Conservation (phyloP, 1,140 invertebrate genomes). For the Hetaerina americana region DNA sequence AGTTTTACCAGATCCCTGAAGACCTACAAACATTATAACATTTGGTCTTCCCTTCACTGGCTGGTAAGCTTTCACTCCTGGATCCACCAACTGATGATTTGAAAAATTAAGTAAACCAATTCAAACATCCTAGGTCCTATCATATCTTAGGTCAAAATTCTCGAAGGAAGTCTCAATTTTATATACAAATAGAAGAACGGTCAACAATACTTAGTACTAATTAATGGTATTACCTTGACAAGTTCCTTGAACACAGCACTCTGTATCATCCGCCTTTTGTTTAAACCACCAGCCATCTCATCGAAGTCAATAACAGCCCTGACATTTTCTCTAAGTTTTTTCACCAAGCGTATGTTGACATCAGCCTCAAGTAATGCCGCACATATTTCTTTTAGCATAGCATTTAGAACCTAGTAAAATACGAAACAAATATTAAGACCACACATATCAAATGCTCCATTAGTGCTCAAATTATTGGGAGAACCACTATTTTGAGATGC, state of each 20-base stretch:
- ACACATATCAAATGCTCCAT: no score
- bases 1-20: constrained; percentile 98
- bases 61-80: constrained; percentile 93
- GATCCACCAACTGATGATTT: constrained; percentile 87
- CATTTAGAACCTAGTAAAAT: constrained; percentile 78
- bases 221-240: constrained; percentile 59
- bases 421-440: no score
- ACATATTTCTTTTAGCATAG: constrained; percentile 99
- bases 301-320: constrained; percentile 96
- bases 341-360: constrained; percentile 95
- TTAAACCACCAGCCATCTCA: constrained; percentile 98
- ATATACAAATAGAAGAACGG: background rate
- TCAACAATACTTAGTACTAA: constrained; percentile 7
- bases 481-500: no score
- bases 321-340: constrained; percentile 96
- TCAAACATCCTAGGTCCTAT: no score
- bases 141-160: no score
- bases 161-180: background rate
- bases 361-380: constrained; percentile 95
- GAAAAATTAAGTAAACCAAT: no score
- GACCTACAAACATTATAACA: constrained; percentile 99
- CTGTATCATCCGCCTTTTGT: constrained; percentile 97
- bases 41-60: constrained; percentile 92
- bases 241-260: constrained; percentile 98
- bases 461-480: no score